Percentiles rank a stretch among this genome's conserved stretches.
Conservation (phyloP, 2,113 vertebrate genomes). For the Origma solitaria region DNA sequence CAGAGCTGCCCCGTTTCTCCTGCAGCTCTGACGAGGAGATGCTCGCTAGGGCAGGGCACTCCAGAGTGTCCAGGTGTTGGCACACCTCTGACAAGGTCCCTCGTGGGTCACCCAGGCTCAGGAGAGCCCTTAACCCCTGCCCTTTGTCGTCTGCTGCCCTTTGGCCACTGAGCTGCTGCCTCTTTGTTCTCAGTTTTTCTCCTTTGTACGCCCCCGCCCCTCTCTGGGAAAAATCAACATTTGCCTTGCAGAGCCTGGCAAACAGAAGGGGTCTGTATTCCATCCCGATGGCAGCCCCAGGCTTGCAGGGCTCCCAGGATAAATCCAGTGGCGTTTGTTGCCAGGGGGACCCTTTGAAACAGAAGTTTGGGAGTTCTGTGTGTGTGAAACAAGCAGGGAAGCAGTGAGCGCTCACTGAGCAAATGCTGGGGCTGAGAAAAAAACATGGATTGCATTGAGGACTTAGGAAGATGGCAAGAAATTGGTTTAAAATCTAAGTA, state of each 20-base stretch:
- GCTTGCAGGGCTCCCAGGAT: neutral
- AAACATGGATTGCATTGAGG: neutral
- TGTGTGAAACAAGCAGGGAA: neutral
- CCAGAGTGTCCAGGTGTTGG: neutral
- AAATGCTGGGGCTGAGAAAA: neutral
- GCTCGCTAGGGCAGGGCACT: neutral
- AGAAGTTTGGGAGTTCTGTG: neutral
- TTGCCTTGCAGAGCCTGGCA: conserved; percentile 47
- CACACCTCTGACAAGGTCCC: rapidly evolving
- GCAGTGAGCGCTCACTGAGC: rapidly evolving
- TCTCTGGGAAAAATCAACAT: conserved; percentile 64
- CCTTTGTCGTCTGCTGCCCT: neutral
- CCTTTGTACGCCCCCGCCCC: neutral
- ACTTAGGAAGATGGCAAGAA: neutral
- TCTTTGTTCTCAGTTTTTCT: neutral
- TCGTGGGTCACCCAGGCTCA: neutral
- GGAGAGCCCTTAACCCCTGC: neutral
- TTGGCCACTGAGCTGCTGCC: neutral
- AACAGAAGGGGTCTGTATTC: conserved; percentile 39
- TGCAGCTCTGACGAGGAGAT: neutral
- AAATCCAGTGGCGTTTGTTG: neutral
- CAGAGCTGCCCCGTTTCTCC: neutral
- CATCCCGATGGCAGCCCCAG: conserved; percentile 34
- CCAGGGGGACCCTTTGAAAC: neutral
- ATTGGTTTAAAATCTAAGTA: neutral